Conservation (phyloP, 2,113 vertebrate genomes). For the Erythrolamprus reginae region DNA sequence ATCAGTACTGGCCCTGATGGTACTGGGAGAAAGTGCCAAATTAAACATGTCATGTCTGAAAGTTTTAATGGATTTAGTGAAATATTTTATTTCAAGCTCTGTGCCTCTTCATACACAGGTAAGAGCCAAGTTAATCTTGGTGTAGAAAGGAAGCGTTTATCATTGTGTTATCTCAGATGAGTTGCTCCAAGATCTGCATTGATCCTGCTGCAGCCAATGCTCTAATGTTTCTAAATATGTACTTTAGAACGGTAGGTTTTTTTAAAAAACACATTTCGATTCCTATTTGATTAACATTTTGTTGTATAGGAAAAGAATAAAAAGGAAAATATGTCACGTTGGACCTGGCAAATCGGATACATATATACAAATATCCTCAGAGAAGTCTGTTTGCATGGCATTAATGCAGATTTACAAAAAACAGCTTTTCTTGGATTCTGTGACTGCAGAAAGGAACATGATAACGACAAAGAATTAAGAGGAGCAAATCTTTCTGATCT, state of each 20-base stretch:
- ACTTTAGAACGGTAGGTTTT: neutral
- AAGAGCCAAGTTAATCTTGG: slow-evolving; percentile 33
- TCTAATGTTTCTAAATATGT: neutral
- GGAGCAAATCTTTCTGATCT: slow-evolving; percentile 43
- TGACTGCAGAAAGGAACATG: neutral
- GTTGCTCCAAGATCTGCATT: neutral
- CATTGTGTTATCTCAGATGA: neutral
- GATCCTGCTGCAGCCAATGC: neutral
- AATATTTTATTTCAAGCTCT: slow-evolving; percentile 49
- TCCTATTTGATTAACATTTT: slow-evolving; percentile 19
- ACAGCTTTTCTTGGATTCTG: slow-evolving; percentile 47
- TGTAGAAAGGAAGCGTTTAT: slow-evolving; percentile 7
- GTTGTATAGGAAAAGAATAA: slow-evolving; percentile 31
- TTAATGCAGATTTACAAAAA: slow-evolving; percentile 45
- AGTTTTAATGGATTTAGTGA: slow-evolving; percentile 55
- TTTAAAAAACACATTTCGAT: neutral
- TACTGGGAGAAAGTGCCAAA: slow-evolving; percentile 64
- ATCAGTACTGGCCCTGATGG: slow-evolving; percentile 53
- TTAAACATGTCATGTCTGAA: slow-evolving; percentile 60
- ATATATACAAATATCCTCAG: slow-evolving; percentile 36
- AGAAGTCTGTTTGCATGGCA: slow-evolving; percentile 47
- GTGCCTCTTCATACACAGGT: slow-evolving; percentile 40
- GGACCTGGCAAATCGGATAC: slow-evolving; percentile 29
- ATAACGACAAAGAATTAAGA: slow-evolving; percentile 20
- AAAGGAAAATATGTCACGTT: neutral